Conservation (phyloP, 2,797 vertebrate genomes). For the Nyctalus aviator region DNA sequence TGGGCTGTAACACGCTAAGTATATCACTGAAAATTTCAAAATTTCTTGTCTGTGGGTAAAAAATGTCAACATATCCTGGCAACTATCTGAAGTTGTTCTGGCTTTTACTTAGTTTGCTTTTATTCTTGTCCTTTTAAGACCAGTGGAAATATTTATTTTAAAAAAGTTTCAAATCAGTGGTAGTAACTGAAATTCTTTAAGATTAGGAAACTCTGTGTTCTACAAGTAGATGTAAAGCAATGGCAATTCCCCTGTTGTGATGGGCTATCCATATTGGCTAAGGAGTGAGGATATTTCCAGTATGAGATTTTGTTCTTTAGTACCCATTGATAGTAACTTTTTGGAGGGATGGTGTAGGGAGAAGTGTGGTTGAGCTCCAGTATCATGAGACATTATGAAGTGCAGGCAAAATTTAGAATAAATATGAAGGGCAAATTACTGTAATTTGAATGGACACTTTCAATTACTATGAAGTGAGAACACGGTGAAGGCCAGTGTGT, state of each 20-base stretch:
- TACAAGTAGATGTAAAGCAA: constrained; percentile 65
- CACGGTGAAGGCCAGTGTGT: constrained; percentile 38
- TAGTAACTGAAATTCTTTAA: background rate
- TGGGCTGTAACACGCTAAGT: background rate
- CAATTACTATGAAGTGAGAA: constrained; percentile 38
- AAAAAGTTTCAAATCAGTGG: background rate
- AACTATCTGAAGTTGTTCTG: constrained; percentile 12
- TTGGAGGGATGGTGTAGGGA: accelerated
- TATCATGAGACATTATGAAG: constrained; percentile 45
- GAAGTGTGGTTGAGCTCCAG: background rate
- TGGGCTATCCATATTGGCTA: background rate
- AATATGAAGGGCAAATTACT: constrained; percentile 64
- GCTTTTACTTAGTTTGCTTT: background rate
- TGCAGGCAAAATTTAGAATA: constrained; percentile 57
- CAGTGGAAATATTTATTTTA: background rate
- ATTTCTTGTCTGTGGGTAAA: background rate
- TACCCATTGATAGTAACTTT: background rate
- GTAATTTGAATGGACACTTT: constrained; percentile 72
- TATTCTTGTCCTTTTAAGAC: constrained; percentile 30
- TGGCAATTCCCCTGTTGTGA: constrained; percentile 57
- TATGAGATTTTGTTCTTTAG: constrained; percentile 48
- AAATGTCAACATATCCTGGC: background rate
- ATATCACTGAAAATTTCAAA: background rate
- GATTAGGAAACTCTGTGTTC: background rate
- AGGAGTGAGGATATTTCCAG: constrained; percentile 56